Percentiles rank a stretch among this genome's conserved stretches.
phyloP scores from a whole-genome alignment of 2,888 invertebrate species.

The Sarcophaga caerulescens region DNA sequence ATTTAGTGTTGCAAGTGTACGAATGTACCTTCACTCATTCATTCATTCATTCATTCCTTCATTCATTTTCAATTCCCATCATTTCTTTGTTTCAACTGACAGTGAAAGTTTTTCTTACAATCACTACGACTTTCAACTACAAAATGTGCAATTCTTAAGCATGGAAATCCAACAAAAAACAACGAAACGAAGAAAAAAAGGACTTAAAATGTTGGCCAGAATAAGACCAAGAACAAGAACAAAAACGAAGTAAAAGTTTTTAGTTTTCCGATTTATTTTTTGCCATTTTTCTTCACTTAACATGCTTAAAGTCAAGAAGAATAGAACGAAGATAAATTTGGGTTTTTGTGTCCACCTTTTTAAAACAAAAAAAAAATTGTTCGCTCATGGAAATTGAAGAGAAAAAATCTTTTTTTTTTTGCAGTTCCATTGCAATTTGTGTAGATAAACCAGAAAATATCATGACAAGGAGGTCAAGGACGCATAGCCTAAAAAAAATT shows the following conservation, averaged over 20 bases:
- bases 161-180: neutral
- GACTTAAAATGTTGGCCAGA: neutral
- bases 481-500: neutral
- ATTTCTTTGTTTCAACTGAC: slow-evolving; percentile 41
- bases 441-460: slow-evolving; percentile 40
- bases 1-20: neutral
- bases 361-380: neutral
- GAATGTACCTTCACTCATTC: neutral
- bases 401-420: slow-evolving; percentile 37
- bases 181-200: too few relatives aligned
- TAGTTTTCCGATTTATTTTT: neutral
- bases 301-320: neutral
- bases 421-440: slow-evolving; percentile 42
- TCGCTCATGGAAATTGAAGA: neutral
- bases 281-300: neutral
- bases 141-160: slow-evolving; percentile 10
- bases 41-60: neutral
- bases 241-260: neutral
- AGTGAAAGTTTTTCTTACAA: slow-evolving; percentile 57
- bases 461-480: neutral
- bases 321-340: neutral
- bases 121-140: slow-evolving; percentile 50
- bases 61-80: neutral
- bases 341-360: neutral
- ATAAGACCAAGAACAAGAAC: neutral